Base-by-base conservation (phyloP, 2,113 vertebrate genomes). In the Podarcis cretensis region DNA sequence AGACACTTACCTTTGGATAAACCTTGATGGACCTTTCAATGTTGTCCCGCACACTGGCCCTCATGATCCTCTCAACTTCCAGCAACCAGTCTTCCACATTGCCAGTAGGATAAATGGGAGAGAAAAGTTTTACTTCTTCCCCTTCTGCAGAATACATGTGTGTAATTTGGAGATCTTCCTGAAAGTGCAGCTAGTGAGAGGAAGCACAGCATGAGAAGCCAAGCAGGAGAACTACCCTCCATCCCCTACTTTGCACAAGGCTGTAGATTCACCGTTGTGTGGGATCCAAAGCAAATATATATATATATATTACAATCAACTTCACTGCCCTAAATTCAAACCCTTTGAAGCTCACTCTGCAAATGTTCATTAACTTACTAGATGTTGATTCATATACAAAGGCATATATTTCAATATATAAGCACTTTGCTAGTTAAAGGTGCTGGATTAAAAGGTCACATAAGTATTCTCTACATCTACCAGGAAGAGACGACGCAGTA, bases 121-220 rank as follows among this genome's bases (percentile, higher is more conserved):
- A 5, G 65, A 80, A 95, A 40, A 99, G 92, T 92, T 96, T 37
- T n/a, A 99, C 98, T 90, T 98, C 97, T 94, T 99, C 98, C 12
- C 97, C 98, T 90, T 99, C 98, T 2, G 96, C 98, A 1, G 98
- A 99, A 91, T 97, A 98, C 98, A 99, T 98, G 59, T 99, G 98
- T 5, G 98, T 99, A 96, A 99, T 99, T 95, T 97, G 95, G 21
- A 98, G 96, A 90, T 99, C 97, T 40, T 97, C 93, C 95, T 99
- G 98, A 94, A 99, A 99, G 75, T 96, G 94, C 16, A 99, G 97
- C 98, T 99, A 95, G 93, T 14, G 81, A 89, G 90, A 89, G 48
- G 90, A 10, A 84, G 32, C 1, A 4, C 69, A 94, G 90, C 68
- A 93, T 59, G 57, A 92, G 78, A 71, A 3, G 12, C 32, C 63